Evolutionary conservation across 1,140 invertebrate genomes (phyloP), one percentile per base, ranked within the genome.

Genomic region (Lerema accius): DNA sequence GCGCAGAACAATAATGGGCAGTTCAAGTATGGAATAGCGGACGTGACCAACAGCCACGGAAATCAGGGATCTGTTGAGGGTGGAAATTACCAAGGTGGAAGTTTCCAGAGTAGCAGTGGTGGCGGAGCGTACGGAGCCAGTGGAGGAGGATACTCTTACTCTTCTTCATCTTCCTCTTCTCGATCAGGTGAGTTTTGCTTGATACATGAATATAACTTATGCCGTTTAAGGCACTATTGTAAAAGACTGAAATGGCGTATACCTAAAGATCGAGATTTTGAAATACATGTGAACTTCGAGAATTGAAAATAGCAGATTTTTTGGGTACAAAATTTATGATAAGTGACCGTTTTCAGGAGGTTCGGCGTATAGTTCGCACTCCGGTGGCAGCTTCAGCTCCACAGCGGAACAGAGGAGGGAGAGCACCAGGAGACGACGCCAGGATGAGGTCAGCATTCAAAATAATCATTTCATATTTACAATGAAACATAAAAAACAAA

Each of bases 21-120:
- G 35, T 90, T 90, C 48, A 82, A 72, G 73, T 82, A 77, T 53
- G 84, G 84, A 1, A 78, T 89, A 14, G 84, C 80, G 56, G 85
- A 88, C 67, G 82, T 89, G 0, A 79, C 73, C 11, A 64, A 70
- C n/a, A 67, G 67, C 9, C 45, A 39, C 13, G 62, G 59, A 1
- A 61, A 56, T 4, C 26, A 50, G 4, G 67, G 67, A 0, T 56
- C 58, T 0, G 56, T 37, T 1, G 73, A 78, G 39, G 69, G 74
- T 35, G 72, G 75, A 7, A 63, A 46, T 16, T 74, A 71, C 46
- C 75, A 80, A 16, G 67, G 26, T 63, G 76, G 26, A 45, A 23
- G 14, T 37, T 64, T 16, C 71, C 75, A 43, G 73, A 77, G 45
- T n/a, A n/a, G 60, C 32, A 66, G 48, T 1, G 35, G 61, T 32